phyloP scores from a whole-genome alignment of 2,797 vertebrate species.

The Psittacula echo region DNA sequence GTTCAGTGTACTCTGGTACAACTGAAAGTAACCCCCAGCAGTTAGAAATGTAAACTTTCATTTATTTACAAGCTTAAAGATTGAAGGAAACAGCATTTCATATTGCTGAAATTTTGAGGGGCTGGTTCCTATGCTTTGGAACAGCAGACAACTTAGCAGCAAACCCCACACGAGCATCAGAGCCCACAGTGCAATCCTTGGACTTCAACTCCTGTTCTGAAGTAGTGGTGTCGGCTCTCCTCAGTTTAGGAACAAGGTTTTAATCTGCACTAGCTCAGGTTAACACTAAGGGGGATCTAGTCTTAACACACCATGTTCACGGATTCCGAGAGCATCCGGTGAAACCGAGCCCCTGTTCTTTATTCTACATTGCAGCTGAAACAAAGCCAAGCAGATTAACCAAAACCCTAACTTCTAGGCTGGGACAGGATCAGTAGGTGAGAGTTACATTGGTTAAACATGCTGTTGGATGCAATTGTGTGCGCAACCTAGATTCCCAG shows the following conservation, averaged over 20 bases:
- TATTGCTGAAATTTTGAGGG: conserved; percentile 77
- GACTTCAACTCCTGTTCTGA: conserved; percentile 28
- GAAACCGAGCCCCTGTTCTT: conserved; percentile 35
- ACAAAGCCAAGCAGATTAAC: conserved; percentile 51
- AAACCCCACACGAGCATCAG: conserved; percentile 52
- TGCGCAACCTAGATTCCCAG: conserved; percentile 67
- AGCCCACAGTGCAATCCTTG: conserved; percentile 72
- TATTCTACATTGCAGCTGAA: conserved; percentile 51
- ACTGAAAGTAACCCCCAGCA: conserved; percentile 53
- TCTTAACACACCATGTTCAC: not conserved
- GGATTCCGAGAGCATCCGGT: conserved; percentile 13
- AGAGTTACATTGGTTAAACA: conserved; percentile 21
- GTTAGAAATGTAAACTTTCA: conserved; percentile 78
- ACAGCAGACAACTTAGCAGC: conserved; percentile 64
- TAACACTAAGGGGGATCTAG: conserved; percentile 33
- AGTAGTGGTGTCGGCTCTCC: conserved; percentile 33
- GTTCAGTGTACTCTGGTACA: conserved; percentile 68
- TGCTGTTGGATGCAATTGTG: conserved; percentile 58
- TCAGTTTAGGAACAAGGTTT: conserved; percentile 59
- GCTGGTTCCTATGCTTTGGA: conserved; percentile 67
- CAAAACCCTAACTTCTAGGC: conserved; percentile 53
- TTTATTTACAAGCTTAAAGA: conserved; percentile 78
- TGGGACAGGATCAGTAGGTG: conserved; percentile 52
- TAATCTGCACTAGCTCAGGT: conserved; percentile 26
- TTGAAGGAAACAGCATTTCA: conserved; percentile 72